Percentiles rank a stretch among this genome's conserved stretches.
phyloP scores from a whole-genome alignment of 2,113 vertebrate genomes.

The Toxotes chatareus region DNA sequence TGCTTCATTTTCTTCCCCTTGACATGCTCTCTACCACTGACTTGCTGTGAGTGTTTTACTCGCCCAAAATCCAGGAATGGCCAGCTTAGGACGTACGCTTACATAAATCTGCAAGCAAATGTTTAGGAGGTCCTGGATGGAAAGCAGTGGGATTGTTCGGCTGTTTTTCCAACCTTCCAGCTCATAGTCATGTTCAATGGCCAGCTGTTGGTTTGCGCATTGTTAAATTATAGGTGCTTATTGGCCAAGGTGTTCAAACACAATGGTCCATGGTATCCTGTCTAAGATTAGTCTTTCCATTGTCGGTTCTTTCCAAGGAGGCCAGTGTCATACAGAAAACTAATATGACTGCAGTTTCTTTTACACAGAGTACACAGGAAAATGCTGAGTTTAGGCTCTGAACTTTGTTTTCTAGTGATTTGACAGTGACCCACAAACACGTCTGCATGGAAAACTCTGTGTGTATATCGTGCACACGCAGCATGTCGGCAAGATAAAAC shows the following conservation, averaged over 20 bases:
- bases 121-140: constrained; percentile 14
- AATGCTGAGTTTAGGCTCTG: background rate
- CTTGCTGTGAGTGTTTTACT: constrained; percentile 18
- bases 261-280: constrained; percentile 22
- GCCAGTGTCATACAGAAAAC: constrained; percentile 16
- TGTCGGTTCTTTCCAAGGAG: constrained; percentile 7
- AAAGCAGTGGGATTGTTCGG: constrained; percentile 8
- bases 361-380: background rate
- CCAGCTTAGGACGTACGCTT: background rate
- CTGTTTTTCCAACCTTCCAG: constrained; percentile 5
- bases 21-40: constrained; percentile 6
- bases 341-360: constrained; percentile 6
- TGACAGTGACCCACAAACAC: background rate
- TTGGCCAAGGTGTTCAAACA: constrained; percentile 35
- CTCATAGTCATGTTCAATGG: background rate
- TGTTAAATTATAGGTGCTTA: constrained; percentile 32
- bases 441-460: constrained; percentile 1
- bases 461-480: constrained; percentile 1
- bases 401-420: constrained; percentile 1
- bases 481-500: constrained; percentile 19
- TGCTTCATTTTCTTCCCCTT: constrained; percentile 15
- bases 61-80: background rate
- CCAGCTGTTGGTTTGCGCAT: constrained; percentile 6
- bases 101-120: background rate
- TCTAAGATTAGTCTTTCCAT: constrained; percentile 32